Conservation (phyloP, 2,888 invertebrate species). For the Aporophyla nigra region DNA sequence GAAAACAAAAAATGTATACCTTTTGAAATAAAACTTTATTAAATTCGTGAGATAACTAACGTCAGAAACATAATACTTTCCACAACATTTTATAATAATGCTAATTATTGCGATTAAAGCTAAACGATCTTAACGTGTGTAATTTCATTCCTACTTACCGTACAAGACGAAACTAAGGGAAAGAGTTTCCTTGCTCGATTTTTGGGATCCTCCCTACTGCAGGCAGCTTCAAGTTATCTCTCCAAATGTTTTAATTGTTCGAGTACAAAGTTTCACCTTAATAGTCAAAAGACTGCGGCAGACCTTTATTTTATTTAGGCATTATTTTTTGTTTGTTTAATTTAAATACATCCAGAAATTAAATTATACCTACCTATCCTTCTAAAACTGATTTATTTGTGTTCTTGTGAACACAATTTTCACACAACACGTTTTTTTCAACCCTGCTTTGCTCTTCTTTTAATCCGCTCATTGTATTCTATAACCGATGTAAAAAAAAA, state of each 20-base stretch:
- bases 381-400: conserved; percentile 1
- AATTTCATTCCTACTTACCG: neutral
- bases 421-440: neutral
- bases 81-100: neutral
- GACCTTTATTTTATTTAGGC: neutral
- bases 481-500: neutral
- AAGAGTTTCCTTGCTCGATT: neutral
- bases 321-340: neutral
- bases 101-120: neutral
- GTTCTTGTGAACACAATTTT: neutral
- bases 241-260: neutral
- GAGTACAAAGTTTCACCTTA: neutral
- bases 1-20: neutral
- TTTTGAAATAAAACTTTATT: neutral
- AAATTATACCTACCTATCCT: neutral
- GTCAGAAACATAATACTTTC: neutral
- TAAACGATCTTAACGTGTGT: neutral
- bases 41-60: neutral
- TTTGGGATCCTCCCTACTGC: neutral
- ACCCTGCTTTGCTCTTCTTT: neutral
- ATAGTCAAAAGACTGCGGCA: neutral
- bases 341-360: neutral
- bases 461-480: neutral
- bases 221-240: neutral
- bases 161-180: neutral